A percentile compares a stretch with the other conserved stretches of the same genome.
These are phyloP conservation scores for Molothrus ater DNA, from an alignment of 2,797 vertebrate species.

Conservation along the genomic window DNA sequence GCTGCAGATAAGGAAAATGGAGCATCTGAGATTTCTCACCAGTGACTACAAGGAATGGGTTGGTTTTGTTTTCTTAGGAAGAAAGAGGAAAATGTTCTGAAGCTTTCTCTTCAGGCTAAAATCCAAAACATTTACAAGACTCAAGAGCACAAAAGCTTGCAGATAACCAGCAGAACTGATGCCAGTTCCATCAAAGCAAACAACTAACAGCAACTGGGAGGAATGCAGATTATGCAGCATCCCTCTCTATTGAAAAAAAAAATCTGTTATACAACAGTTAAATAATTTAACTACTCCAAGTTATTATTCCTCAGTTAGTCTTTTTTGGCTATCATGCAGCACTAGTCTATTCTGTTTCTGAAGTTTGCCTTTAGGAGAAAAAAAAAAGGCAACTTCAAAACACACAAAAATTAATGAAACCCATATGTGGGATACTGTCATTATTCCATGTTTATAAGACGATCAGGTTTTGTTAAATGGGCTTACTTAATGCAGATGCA, in stretches of 20 bases:
- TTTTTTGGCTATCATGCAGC: neutral
- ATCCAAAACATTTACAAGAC: slow-evolving; percentile 11
- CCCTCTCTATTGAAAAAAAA: neutral
- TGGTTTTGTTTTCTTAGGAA: neutral
- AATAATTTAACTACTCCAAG: neutral
- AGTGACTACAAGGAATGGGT: neutral
- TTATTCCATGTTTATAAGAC: slow-evolving; percentile 70
- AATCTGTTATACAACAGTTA: neutral
- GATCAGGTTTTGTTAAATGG: slow-evolving; percentile 68
- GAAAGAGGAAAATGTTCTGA: neutral
- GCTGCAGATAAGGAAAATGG: neutral
- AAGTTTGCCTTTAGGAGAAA: neutral
- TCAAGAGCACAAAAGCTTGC: neutral
- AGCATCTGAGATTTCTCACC: neutral
- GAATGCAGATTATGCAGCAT: neutral
- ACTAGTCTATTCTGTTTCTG: slow-evolving; percentile 38
- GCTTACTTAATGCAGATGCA: slow-evolving; percentile 61
- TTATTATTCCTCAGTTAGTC: neutral
- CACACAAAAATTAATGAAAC: slow-evolving; percentile 66
- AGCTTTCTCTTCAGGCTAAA: neutral
- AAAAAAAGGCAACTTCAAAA: slow-evolving; percentile 59
- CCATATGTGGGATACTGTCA: slow-evolving; percentile 66
- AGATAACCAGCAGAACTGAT: slow-evolving; percentile 17
- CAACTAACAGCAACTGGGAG: neutral
- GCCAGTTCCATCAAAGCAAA: slow-evolving; percentile 5